These are phyloP conservation scores for Gymnosoma rotundatum DNA, from an alignment of 2,888 invertebrate genomes.

Conservation along the genomic window DNA sequence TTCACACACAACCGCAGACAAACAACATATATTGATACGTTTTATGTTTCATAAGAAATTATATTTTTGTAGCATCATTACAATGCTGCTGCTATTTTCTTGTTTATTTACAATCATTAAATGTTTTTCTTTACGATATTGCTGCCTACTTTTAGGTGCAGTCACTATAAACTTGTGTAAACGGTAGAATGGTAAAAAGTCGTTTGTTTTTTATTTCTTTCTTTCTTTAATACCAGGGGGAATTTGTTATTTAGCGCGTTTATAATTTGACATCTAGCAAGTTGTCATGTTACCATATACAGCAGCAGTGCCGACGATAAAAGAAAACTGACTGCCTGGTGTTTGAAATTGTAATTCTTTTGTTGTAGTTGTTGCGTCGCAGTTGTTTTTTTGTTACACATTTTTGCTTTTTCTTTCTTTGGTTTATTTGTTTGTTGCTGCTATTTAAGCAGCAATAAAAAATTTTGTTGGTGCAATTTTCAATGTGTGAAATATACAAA, in stretches of 20 bases:
- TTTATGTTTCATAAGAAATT: constrained; percentile 56
- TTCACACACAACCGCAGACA: constrained; percentile 16
- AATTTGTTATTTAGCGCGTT: constrained; percentile 71
- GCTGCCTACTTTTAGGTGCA: constrained; percentile 72
- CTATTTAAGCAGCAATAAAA: constrained; percentile 63
- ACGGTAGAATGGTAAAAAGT: constrained; percentile 36
- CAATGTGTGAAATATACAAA: constrained; percentile 42
- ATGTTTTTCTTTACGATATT: constrained; percentile 56
- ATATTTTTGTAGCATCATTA: constrained; percentile 41
- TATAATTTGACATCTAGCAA: constrained; percentile 73
- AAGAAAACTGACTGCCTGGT: constrained; percentile 55
- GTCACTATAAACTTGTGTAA: constrained; percentile 49
- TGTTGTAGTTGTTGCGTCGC: constrained; percentile 56
- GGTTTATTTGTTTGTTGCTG: constrained; percentile 53
- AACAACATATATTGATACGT: constrained; percentile 32
- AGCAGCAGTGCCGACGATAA: constrained; percentile 41
- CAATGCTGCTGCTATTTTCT: constrained; percentile 63
- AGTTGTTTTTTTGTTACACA: background rate
- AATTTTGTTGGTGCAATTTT: constrained; percentile 54
- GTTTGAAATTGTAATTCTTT: constrained; percentile 65
- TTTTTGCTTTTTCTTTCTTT: constrained; percentile 39
- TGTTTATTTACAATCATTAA: constrained; percentile 61
- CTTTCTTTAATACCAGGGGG: constrained; percentile 63
- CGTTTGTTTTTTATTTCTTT: constrained; percentile 1
- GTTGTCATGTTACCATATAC: constrained; percentile 66